A percentile compares a stretch with the other conserved stretches of the same genome.
These are phyloP conservation scores for Panthera leo DNA, from an alignment of 2,113 vertebrate genomes.

Conservation along the genomic window DNA sequence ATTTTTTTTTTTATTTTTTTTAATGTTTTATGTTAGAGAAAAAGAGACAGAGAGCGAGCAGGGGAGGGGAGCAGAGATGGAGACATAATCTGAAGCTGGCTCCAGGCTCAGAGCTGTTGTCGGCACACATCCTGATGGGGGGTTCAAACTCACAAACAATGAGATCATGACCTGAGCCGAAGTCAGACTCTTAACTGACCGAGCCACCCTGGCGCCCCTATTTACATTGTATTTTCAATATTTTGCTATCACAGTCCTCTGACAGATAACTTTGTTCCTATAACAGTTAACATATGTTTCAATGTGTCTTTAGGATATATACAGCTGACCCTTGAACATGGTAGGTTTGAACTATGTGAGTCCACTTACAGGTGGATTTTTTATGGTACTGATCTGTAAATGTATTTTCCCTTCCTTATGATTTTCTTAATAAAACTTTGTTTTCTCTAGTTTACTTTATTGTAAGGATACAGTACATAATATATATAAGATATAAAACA, in stretches of 20 bases:
- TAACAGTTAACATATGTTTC: neutral
- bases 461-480: neutral
- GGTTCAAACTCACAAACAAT: too few relatives aligned
- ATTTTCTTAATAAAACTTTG: neutral
- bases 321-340: neutral
- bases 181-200: too few relatives aligned
- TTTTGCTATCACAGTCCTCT: neutral
- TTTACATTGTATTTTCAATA: conserved; percentile 32
- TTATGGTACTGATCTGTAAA: neutral
- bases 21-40: too few relatives aligned
- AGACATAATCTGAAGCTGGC: too few relatives aligned
- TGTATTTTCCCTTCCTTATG: neutral
- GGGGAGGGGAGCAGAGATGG: too few relatives aligned
- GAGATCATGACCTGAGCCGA: too few relatives aligned
- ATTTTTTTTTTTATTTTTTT: neutral
- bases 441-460: neutral
- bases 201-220: neutral
- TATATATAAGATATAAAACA: neutral
- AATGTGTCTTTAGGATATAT: neutral
- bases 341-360: neutral
- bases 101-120: too few relatives aligned
- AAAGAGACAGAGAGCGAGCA: too few relatives aligned
- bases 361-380: neutral
- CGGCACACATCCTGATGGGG: too few relatives aligned
- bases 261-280: neutral